Evolutionary conservation across 2,888 invertebrate species (phyloP), one percentile per base, ranked within the genome.

Genomic region (Drosophila borealis): DNA sequence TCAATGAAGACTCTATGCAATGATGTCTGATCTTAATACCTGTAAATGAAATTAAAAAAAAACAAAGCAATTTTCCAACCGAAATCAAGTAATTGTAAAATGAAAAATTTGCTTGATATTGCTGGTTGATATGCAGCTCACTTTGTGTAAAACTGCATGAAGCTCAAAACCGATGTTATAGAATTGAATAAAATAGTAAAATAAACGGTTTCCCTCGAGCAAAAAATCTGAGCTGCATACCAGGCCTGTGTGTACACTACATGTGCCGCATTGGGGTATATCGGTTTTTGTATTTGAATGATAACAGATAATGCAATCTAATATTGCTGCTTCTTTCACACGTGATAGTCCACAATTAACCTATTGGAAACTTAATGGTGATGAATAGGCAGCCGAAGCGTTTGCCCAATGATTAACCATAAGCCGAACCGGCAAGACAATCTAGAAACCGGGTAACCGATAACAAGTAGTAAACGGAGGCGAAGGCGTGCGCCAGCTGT

Each of bases 401-500:
- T 41, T 48, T 29, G 50, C 14, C 39, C 9, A 48, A 34, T 68
- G 75, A 74, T 74, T 78, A 67, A 9, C 14, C 36, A 36, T 53
- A 74, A 68, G 74, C 75, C 70, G 75, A 59, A 42, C 13, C 13
- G 61, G 11, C 54, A 54, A 51, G 51, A 39, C 49, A 56, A 62
- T 61, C 36, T 74, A 36, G 13, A 53, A 39, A 25, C 34, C 17
- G 11, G 11, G 9, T n/a, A n/a, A n/a, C 50, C 25, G 79, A 59
- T 79, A 74, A 66, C 42, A 33, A 39, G 33, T 55, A 49, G 57
- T 56, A 74, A 67, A 57, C 45, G 60, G 21, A 33, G 10, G 10
- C 4, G 33, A 42, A 44, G 68, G 60, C 25, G 45, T 54, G 57
- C 19, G 51, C 14, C 50, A 36, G 45, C 39, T 37, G 54, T 41